Evolutionary conservation across 1,140 invertebrate species (phyloP).

Genomic region (Temnothorax nylanderi): DNA sequence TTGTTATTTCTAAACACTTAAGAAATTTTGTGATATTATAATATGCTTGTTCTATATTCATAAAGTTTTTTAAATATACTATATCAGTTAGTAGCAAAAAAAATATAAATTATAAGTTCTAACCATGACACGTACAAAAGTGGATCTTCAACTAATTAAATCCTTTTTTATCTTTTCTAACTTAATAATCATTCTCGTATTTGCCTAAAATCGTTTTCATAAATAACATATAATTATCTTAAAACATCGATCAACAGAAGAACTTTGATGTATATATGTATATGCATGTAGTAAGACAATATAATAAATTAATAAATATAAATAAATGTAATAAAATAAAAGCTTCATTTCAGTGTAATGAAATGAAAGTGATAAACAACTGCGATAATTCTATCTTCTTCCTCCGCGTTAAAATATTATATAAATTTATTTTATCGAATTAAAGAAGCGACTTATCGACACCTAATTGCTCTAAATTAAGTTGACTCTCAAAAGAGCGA

Average conservation of each 20-base stretch:
- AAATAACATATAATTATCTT: neutral
- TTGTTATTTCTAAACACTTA: neutral
- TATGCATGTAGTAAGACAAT: neutral
- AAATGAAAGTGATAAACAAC: neutral
- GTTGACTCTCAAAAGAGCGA: neutral
- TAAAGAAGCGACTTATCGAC: neutral
- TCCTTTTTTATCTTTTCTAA: neutral
- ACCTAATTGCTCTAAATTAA: constrained; percentile 17
- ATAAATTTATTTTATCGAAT: neutral
- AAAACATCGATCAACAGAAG: neutral
- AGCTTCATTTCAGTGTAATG: neutral
- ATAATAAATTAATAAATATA: neutral
- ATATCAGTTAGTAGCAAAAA: too few relatives aligned
- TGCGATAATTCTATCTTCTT: neutral
- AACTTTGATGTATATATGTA: neutral
- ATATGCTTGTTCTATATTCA: neutral
- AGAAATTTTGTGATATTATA: neutral
- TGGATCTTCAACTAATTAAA: too few relatives aligned
- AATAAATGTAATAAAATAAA: neutral
- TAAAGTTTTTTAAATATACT: neutral
- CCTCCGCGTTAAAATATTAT: neutral
- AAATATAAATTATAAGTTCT: too few relatives aligned
- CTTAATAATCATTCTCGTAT: neutral
- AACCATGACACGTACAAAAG: too few relatives aligned
- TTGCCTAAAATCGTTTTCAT: neutral